Evolutionary conservation across 2,113 vertebrate genomes (phyloP).

Genomic region (Tauraco erythrolophus): DNA sequence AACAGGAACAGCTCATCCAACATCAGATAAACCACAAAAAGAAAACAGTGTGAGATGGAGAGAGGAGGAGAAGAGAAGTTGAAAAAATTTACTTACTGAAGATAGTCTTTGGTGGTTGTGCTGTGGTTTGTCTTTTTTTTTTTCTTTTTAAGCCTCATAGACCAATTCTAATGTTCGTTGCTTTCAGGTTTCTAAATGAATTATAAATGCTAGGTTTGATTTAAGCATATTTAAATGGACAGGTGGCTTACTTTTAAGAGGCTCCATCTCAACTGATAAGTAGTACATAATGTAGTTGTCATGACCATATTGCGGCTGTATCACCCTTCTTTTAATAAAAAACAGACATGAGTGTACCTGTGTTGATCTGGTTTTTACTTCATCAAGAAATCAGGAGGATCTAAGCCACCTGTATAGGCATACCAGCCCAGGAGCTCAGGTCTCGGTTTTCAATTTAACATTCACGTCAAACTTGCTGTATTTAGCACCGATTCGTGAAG

Average conservation of each 20-base stretch:
- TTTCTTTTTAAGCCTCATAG: neutral
- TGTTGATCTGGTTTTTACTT: accelerated
- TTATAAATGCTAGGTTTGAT: neutral
- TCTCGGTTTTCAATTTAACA: neutral
- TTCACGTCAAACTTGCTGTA: neutral
- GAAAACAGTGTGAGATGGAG: neutral
- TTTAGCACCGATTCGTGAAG: neutral
- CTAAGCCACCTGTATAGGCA: neutral
- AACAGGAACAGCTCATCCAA: neutral
- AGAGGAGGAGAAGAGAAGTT: neutral
- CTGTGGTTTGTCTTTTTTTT: too few relatives aligned
- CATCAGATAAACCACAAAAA: neutral
- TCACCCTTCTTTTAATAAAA: neutral
- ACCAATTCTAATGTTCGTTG: neutral
- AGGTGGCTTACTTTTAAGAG: neutral
- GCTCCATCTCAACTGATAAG: neutral
- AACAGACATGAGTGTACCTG: neutral
- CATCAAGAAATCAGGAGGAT: neutral
- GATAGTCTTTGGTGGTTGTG: neutral
- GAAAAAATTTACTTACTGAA: neutral
- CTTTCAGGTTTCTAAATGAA: neutral
- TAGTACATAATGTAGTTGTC: neutral
- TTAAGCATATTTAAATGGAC: neutral
- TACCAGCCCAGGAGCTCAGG: neutral
- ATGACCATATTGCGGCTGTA: neutral